Conservation (phyloP, 2,113 vertebrate species). For the Oplegnathus fasciatus region DNA sequence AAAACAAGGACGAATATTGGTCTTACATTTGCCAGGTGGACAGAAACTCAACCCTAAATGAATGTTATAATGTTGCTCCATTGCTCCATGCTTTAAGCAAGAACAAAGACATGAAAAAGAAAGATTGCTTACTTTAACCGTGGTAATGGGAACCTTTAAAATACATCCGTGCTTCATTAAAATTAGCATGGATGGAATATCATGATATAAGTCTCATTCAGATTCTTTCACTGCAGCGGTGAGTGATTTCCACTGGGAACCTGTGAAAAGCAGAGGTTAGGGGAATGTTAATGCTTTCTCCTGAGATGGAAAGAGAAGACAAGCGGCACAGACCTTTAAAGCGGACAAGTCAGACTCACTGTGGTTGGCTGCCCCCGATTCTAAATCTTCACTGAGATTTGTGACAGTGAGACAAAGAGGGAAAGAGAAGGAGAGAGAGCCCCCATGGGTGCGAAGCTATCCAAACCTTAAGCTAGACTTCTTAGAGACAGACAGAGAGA, state of each 20-base stretch:
- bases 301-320: constrained; percentile 36
- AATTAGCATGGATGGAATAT: background rate
- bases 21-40: background rate
- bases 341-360: constrained; percentile 39
- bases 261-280: background rate
- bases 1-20: too few species aligned
- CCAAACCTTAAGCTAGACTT: constrained; percentile 24
- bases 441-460: background rate
- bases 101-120: background rate
- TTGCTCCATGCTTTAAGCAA: background rate
- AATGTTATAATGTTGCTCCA: background rate
- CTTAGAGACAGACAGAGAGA: constrained; percentile 2
- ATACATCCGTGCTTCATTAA: background rate
- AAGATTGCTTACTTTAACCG: background rate
- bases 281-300: constrained; percentile 25
- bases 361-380: constrained; percentile 29
- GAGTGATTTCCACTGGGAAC: background rate
- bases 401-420: constrained; percentile 41
- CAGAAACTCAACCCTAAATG: background rate
- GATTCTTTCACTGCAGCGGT: background rate
- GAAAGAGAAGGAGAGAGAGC: background rate
- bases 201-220: background rate
- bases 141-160: background rate
- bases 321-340: constrained; percentile 31
- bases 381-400: constrained; percentile 45